Conservation (phyloP, 2,888 invertebrate genomes). For the Lasioglossum morio region DNA sequence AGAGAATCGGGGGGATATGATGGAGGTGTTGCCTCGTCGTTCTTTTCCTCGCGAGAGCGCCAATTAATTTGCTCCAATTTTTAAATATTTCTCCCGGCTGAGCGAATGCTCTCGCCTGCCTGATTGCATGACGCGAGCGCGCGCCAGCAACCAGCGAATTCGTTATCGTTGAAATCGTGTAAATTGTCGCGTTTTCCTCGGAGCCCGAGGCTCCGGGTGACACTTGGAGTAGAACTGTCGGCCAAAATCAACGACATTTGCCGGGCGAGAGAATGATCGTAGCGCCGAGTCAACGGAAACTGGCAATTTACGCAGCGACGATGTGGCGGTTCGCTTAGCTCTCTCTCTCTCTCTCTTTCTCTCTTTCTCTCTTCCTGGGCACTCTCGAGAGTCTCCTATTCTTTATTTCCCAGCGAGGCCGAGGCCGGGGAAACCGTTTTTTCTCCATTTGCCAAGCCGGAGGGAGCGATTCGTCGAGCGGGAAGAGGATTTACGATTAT, state of each 20-base stretch:
- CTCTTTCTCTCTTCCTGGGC: neutral
- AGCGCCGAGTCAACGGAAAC: neutral
- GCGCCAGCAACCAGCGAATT: neutral
- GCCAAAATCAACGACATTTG: neutral
- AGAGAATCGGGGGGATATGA: neutral
- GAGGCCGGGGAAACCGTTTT: constrained; percentile 20
- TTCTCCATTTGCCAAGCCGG: constrained; percentile 47
- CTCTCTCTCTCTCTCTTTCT: neutral
- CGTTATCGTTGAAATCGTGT: constrained; percentile 1
- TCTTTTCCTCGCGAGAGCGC: neutral
- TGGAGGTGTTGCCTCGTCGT: neutral
- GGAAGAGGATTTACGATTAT: constrained; percentile 64
- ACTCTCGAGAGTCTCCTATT: neutral
- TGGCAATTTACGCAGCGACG: neutral
- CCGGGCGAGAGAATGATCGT: neutral
- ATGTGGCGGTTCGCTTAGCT: neutral
- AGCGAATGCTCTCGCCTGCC: neutral
- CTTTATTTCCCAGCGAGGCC: neutral
- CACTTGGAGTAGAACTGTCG: neutral
- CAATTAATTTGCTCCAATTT: neutral
- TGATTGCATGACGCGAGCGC: neutral
- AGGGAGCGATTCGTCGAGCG: constrained; percentile 52
- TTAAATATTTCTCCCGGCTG: constrained; percentile 14
- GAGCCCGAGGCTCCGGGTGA: neutral
- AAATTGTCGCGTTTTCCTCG: constrained; percentile 7